phyloP scores from a whole-genome alignment of 2,797 vertebrate species.

The Neosalanx taihuensis region DNA sequence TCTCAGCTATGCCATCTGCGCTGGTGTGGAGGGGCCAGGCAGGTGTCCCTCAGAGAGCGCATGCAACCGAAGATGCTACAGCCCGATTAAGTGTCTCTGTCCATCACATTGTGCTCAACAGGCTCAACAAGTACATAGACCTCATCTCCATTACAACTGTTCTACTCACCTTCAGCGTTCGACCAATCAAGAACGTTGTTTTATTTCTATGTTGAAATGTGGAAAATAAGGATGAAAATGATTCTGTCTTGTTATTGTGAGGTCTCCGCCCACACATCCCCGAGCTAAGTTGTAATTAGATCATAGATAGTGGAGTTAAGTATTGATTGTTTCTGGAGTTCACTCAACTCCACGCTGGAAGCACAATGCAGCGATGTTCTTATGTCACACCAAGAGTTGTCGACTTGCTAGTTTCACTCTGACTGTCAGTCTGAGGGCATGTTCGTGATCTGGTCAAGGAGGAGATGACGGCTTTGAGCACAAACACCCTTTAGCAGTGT shows the following conservation, averaged over 20 bases:
- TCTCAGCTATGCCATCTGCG: slow-evolving; percentile 72
- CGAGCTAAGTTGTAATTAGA: slow-evolving; percentile 30
- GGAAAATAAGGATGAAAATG: no score
- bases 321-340: slow-evolving; percentile 46
- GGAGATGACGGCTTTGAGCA: slow-evolving; percentile 49
- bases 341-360: slow-evolving; percentile 2
- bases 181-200: neutral
- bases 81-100: neutral
- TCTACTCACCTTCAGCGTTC: neutral
- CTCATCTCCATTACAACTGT: neutral
- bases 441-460: slow-evolving; percentile 32
- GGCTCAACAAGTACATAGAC: neutral
- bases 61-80: neutral
- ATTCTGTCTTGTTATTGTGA: neutral
- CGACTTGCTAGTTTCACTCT: slow-evolving; percentile 51
- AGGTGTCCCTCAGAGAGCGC: slow-evolving; percentile 12
- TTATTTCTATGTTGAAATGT: no score
- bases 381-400: slow-evolving; percentile 32
- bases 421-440: slow-evolving; percentile 41
- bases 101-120: neutral
- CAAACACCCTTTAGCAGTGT: slow-evolving; percentile 41
- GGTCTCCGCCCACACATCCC: slow-evolving; percentile 27
- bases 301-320: slow-evolving; percentile 38
- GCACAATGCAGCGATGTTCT: slow-evolving; percentile 13
- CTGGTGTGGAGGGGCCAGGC: slow-evolving; percentile 68